A percentile compares a stretch with the other conserved stretches of the same genome.
phyloP scores from a whole-genome alignment of 2,888 invertebrate genomes.

The Galerucella calmariensis region DNA sequence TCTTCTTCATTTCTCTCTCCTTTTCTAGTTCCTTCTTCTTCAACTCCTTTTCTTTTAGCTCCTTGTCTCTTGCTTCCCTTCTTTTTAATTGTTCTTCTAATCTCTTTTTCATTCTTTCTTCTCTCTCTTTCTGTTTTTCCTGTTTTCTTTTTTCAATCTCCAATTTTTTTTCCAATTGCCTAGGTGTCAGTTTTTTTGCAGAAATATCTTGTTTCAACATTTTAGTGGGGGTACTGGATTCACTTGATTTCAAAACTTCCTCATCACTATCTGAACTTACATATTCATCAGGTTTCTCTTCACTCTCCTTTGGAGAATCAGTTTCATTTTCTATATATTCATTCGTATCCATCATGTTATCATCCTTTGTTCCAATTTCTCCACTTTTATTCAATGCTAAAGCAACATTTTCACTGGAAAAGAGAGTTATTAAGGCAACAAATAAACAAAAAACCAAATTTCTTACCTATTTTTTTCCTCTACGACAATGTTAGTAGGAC shows the following conservation, averaged over 20 bases:
- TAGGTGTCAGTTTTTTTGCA: constrained; percentile 57
- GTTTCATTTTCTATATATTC: constrained; percentile 8
- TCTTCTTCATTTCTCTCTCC: constrained; percentile 64
- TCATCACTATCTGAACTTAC: constrained; percentile 11
- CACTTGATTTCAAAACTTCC: constrained; percentile 31
- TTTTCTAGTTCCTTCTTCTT: constrained; percentile 45
- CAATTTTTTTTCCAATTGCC: constrained; percentile 67
- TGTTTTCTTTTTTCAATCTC: constrained; percentile 56
- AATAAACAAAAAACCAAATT: not conserved
- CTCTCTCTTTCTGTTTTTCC: constrained; percentile 63
- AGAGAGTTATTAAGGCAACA: not conserved
- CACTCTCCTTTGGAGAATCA: constrained; percentile 14
- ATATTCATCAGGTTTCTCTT: constrained; percentile 51
- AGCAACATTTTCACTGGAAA: not conserved
- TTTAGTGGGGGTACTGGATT: constrained; percentile 9
- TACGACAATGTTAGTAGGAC: not conserved
- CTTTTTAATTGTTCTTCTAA: constrained; percentile 54
- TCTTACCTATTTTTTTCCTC: not conserved
- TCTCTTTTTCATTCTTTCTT: constrained; percentile 62
- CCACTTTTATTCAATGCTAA: not conserved
- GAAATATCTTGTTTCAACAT: constrained; percentile 45
- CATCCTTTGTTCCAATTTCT: not conserved
- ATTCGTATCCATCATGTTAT: not conserved
- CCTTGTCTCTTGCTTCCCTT: constrained; percentile 53
- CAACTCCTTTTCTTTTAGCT: constrained; percentile 61